Conservation (phyloP, 1,140 invertebrate species). For the Bombyx mandarina region DNA sequence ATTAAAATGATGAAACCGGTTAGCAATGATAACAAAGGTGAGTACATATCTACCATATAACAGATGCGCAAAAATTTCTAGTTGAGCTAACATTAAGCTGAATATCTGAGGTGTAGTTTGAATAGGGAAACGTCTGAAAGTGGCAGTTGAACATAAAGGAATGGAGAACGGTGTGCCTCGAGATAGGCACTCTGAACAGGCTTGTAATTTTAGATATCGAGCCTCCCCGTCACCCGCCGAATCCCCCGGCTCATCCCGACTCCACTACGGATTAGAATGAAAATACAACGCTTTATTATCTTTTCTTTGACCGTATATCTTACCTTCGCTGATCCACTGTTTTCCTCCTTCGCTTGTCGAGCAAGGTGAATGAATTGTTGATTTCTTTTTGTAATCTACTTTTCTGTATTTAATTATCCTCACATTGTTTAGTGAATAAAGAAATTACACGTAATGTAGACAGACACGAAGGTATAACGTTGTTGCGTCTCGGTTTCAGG, state of each 20-base stretch:
- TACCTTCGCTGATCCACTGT: slow-evolving; percentile 38
- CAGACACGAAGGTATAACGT: neutral
- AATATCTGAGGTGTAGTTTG: slow-evolving; percentile 31
- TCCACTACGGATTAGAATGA: slow-evolving; percentile 60
- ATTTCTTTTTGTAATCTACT: slow-evolving; percentile 19
- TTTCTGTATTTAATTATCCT: slow-evolving; percentile 28
- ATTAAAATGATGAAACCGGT: too few species aligned
- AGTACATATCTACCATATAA: too few species aligned
- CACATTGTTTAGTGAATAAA: neutral
- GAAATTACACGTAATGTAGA: neutral
- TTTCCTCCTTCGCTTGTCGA: slow-evolving; percentile 21
- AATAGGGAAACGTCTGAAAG: slow-evolving; percentile 50
- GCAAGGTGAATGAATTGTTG: slow-evolving; percentile 31
- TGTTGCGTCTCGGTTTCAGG: slow-evolving; percentile 1
- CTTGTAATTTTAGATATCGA: slow-evolving; percentile 67
- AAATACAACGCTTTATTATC: slow-evolving; percentile 66
- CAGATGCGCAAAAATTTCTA: too few species aligned
- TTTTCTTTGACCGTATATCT: slow-evolving; percentile 60
- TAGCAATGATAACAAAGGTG: too few species aligned
- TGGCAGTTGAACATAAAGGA: slow-evolving; percentile 58
- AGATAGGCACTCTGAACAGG: slow-evolving; percentile 56
- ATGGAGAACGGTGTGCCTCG: slow-evolving; percentile 41
- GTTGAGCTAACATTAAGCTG: too few species aligned
- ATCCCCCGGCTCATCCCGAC: slow-evolving; percentile 43
- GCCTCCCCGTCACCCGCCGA: slow-evolving; percentile 33